Evolutionary conservation across 1,140 invertebrate genomes (phyloP), one percentile per base, ranked within the genome.

Genomic region (Drosophila chauvacae): DNA sequence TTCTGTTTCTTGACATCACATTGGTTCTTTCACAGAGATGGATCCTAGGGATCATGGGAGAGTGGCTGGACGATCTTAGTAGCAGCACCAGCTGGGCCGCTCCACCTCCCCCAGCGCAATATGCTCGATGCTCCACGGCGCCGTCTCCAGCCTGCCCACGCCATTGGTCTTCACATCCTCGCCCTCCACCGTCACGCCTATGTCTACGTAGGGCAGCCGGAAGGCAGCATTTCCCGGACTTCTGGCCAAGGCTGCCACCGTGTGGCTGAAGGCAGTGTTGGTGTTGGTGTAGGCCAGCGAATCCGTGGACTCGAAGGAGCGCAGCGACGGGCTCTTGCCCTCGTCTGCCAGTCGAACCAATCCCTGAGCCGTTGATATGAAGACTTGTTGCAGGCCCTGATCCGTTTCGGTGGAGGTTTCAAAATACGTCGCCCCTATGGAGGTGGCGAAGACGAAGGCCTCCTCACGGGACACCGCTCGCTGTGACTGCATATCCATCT

Each of bases 381-480:
- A 96, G 3, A 96, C 94, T 77, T 95, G 94, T 64, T 96, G 95
- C 39, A 96, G 95, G 5, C 95, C 96, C 94, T 95, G 93, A 18
- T 96, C 94, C 84, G 96, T 95, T 82, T 96, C 90, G 0, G 97
- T 97, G 2, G 97, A 98, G 0, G 96, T 96, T 92, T 98, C 97
- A 77, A 96, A 95, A 93, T 97, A 98, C 1, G 94, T 93, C 4
- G 96, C 97, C n/a, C 96, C 96, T 30, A 98, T 97, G n/a, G 94
- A 95, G 20, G 93, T 94, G 3, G 97, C 96, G 93, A 97, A 98
- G 56, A 95, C 93, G 50, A 94, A 92, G 1, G 96, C 97, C 83
- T 97, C 97, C 23, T 95, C 94, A 1, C 92, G 90, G 0, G 94
- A 83, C 0, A 98, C 95, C 1, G 93, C 90, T 63, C 96, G 94